These are phyloP conservation scores for Zeugodacus cucurbitae DNA, from an alignment of 1,140 invertebrate species.

Conservation along the genomic window DNA sequence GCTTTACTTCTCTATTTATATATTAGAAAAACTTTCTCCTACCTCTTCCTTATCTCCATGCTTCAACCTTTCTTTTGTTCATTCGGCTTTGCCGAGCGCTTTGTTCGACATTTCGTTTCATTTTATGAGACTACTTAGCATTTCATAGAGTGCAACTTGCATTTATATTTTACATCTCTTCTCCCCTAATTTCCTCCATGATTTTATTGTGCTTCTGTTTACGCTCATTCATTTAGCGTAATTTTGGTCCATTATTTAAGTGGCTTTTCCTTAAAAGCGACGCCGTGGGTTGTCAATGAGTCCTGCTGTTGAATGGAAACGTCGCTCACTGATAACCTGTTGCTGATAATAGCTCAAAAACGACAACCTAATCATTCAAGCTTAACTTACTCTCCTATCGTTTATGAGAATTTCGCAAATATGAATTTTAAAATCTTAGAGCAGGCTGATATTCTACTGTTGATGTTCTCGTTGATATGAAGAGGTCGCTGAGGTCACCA, in stretches of 20 bases:
- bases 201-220: constrained; percentile 11
- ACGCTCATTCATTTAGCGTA: not conserved
- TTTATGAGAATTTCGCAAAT: no score
- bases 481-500: no score
- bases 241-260: not conserved
- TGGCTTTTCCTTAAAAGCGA: not conserved
- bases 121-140: not conserved
- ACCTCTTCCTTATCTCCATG: not conserved
- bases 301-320: not conserved
- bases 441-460: no score
- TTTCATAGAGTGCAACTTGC: not conserved
- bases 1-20: not conserved
- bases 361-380: no score
- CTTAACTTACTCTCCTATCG: no score
- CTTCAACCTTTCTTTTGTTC: not conserved
- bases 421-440: no score
- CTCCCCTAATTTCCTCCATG: not conserved
- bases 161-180: not conserved
- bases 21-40: not conserved
- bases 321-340: not conserved
- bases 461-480: no score
- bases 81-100: not conserved
- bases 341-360: not conserved
- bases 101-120: not conserved
- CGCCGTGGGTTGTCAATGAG: not conserved